These are phyloP conservation scores for Neodontobutis hainanensis DNA, from an alignment of 2,113 vertebrate genomes.

Conservation along the genomic window DNA sequence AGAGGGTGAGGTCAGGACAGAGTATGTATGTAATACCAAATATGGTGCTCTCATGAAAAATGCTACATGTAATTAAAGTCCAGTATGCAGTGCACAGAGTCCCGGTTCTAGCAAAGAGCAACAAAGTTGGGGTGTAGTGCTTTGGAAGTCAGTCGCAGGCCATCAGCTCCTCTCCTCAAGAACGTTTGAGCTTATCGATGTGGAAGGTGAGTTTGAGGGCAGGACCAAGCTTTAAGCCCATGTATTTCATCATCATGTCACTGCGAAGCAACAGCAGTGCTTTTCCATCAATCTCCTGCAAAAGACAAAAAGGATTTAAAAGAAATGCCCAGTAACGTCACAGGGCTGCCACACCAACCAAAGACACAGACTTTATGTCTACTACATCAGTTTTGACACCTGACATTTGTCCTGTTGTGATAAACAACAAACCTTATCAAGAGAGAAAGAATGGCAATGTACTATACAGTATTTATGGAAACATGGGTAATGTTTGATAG, in stretches of 20 bases:
- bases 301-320: background rate
- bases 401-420: too few species aligned
- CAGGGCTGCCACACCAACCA: background rate
- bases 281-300: constrained; percentile 92
- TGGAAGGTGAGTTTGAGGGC: constrained; percentile 97
- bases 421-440: too few species aligned
- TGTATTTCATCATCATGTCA: constrained; percentile 98
- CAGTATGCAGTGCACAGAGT: constrained; percentile 59
- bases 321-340: background rate
- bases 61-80: constrained; percentile 58
- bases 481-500: too few species aligned
- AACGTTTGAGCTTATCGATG: constrained; percentile 95
- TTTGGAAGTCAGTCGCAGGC: constrained; percentile 39
- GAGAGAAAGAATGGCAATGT: too few species aligned
- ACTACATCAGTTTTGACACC: too few species aligned
- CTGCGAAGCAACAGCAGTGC: constrained; percentile 89
- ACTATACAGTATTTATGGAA: too few species aligned
- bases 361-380: too few species aligned
- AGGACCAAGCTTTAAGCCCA: constrained; percentile 97
- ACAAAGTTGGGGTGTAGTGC: constrained; percentile 30
- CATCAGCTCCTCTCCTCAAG: constrained; percentile 76
- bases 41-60: constrained; percentile 36
- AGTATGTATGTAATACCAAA: constrained; percentile 32
- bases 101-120: constrained; percentile 50
- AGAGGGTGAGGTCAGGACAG: constrained; percentile 52